These are phyloP conservation scores for Micronisus gabar DNA, from an alignment of 2,113 vertebrate genomes.

Conservation along the genomic window DNA sequence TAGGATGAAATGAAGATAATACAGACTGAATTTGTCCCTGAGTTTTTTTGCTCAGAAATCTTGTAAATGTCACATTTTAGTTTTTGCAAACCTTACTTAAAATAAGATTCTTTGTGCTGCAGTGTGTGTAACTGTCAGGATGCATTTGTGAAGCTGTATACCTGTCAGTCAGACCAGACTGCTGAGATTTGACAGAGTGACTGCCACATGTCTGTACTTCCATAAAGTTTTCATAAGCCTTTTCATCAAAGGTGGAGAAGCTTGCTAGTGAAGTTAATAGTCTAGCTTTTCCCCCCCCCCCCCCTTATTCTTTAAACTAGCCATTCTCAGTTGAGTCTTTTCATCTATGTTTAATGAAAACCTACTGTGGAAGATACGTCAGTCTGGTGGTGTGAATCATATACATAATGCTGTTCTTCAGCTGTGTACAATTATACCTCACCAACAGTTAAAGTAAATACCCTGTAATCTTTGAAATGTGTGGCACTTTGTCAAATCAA, in stretches of 20 bases:
- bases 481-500: background rate
- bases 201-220: background rate
- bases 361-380: background rate
- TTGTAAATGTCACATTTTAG: conserved; percentile 39
- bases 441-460: background rate
- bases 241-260: conserved; percentile 5
- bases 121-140: conserved; percentile 4
- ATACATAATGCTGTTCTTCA: background rate
- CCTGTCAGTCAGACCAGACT: background rate
- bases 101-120: background rate
- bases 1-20: background rate
- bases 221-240: conserved; percentile 19
- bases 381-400: background rate
- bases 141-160: background rate
- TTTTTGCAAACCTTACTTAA: conserved; percentile 1
- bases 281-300: too few species aligned
- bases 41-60: background rate
- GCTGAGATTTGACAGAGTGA: background rate
- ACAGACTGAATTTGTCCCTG: background rate
- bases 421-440: background rate
- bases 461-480: background rate
- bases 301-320: background rate
- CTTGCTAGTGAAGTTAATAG: background rate
- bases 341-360: background rate
- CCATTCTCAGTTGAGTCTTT: background rate